Conservation (phyloP, 1,140 invertebrate genomes). For the Drosophila pseudoananassae region DNA sequence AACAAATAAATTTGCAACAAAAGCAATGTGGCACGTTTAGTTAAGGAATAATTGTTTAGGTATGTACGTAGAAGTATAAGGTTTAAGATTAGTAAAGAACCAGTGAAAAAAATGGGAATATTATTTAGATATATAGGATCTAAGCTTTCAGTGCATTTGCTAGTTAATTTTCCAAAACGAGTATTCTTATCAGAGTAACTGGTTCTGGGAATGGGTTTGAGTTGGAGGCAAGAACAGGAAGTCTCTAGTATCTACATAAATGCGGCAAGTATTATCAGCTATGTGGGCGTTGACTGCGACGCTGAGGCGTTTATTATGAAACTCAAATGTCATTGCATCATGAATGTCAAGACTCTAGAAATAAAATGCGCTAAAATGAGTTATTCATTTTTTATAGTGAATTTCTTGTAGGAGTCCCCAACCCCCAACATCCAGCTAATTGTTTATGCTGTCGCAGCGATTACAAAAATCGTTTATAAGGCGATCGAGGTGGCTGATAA, state of each 20-base stretch:
- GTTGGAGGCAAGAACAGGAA: not conserved
- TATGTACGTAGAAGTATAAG: too few species aligned
- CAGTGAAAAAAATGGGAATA: not conserved
- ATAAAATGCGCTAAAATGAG: too few species aligned
- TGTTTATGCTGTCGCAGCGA: constrained; percentile 57
- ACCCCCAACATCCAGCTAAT: not conserved
- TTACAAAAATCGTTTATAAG: constrained; percentile 66
- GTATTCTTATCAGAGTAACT: too few species aligned
- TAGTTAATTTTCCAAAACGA: too few species aligned
- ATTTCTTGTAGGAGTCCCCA: not conserved
- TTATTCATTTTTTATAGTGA: not conserved
- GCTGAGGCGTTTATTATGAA: not conserved
- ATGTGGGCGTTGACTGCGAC: too few species aligned
- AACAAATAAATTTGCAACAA: constrained; percentile 32
- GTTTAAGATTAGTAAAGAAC: not conserved
- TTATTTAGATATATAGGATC: not conserved
- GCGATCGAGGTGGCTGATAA: constrained; percentile 48
- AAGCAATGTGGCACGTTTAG: constrained; percentile 54
- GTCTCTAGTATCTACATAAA: not conserved
- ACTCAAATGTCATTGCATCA: not conserved
- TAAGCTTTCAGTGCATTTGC: too few species aligned
- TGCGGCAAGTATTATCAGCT: too few species aligned
- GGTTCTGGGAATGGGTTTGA: not conserved
- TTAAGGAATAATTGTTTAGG: constrained; percentile 45
- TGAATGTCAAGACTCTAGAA: not conserved